Base-by-base conservation (phyloP, 2,113 vertebrate genomes). In the Monopterus albus region DNA sequence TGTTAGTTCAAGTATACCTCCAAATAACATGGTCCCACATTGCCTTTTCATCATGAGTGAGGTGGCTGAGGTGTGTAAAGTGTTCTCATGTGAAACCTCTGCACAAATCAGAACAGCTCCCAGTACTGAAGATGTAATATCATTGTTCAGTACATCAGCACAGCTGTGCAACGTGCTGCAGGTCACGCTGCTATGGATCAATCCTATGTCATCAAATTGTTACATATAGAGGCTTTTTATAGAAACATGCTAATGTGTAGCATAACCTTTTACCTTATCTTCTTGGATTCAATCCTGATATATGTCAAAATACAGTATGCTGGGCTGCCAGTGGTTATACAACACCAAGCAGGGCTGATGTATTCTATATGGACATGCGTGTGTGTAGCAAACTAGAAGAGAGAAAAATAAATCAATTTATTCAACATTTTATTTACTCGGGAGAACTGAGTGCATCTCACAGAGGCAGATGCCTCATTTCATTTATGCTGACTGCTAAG, bases 31-130 rank as follows among this genome's bases (percentile, higher is more conserved):
- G 26, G 70, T 55, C 58, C 45, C 56, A 55, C 40, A 1, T 33
- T 71, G 60, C 78, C 80, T 61, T 85, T 87, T 86, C 43, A 72
- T 84, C 64, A 23, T 3, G 71, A 67, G 52, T 21, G 21, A 80
- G 68, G 29, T 40, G 60, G 76, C 38, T 42, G 51, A 70, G 56
- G 79, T 49, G 67, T 38, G 62, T 15, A 46, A 69, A 72, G 74
- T 45, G 53, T 40, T 78, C 62, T 52, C 31, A 50, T 63, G 65
- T 42, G 43, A 70, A 56, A 66, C 62, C 39, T 49, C 38, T 2
- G 63, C 5, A 28, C 12, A 17, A 35, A 83, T 69, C 68, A 11
- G 31, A 79, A 43, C 47, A n/a, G 64, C 84, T 80, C n/a, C 60
- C 15, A 20, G 81, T 53, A 1, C 52, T 47, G 57, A 25, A 83